These are phyloP conservation scores for Myxocyprinus asiaticus DNA, from an alignment of 2,113 vertebrate species.

Conservation along the genomic window DNA sequence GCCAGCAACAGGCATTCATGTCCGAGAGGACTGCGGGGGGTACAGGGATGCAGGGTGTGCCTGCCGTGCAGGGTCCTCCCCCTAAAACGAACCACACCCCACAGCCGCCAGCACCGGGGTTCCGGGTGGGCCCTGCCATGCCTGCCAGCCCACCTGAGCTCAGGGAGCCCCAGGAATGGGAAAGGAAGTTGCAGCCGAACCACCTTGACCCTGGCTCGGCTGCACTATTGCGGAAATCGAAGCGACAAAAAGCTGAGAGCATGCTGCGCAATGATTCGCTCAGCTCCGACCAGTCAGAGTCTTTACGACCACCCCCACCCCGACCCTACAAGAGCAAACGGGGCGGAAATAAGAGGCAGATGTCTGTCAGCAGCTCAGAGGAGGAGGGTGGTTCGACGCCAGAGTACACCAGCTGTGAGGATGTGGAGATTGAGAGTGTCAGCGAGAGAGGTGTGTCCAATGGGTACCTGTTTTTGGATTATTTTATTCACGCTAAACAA, in stretches of 20 bases:
- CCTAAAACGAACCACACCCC: slow-evolving; percentile 50
- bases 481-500: background rate
- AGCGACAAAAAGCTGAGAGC: slow-evolving; percentile 93
- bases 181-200: slow-evolving; percentile 78
- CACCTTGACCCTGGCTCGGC: slow-evolving; percentile 83
- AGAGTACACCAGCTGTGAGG: slow-evolving; percentile 98
- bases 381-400: slow-evolving; percentile 96
- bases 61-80: slow-evolving; percentile 40
- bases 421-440: slow-evolving; percentile 95
- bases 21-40: slow-evolving; percentile 77
- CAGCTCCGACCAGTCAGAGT: slow-evolving; percentile 96
- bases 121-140: slow-evolving; percentile 76
- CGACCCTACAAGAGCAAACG: slow-evolving; percentile 91
- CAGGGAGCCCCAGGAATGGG: slow-evolving; percentile 80
- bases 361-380: slow-evolving; percentile 97
- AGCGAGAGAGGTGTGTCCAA: slow-evolving; percentile 90
- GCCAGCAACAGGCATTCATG: slow-evolving; percentile 71
- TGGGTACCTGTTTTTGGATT: background rate
- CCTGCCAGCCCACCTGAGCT: slow-evolving; percentile 80
- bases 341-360: slow-evolving; percentile 89
- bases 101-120: slow-evolving; percentile 64
- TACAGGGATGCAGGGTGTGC: slow-evolving; percentile 53
- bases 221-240: slow-evolving; percentile 83
- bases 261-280: slow-evolving; percentile 98
- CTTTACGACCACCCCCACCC: slow-evolving; percentile 90